Conservation (phyloP, 2,888 invertebrate genomes). For the Plebejus argus region DNA sequence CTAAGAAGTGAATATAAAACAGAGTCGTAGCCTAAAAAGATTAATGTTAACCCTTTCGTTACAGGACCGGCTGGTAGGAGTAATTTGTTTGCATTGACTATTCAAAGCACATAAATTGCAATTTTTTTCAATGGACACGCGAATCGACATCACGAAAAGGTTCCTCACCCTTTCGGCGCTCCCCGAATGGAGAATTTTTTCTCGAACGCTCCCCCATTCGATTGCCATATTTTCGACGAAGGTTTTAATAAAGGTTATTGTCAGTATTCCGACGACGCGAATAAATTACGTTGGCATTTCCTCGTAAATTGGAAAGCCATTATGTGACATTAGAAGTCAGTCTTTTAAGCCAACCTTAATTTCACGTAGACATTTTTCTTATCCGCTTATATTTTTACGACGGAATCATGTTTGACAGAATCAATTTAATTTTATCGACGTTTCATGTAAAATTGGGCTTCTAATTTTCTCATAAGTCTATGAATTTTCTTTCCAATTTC, state of each 20-base stretch:
- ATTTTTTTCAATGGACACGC: constrained; percentile 62
- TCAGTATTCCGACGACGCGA: constrained; percentile 42
- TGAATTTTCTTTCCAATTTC: not conserved
- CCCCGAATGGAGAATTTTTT: constrained; percentile 40
- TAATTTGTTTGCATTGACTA: constrained; percentile 65
- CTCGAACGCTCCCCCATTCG: constrained; percentile 45
- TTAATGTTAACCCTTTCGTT: constrained; percentile 28
- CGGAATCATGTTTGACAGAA: constrained; percentile 29
- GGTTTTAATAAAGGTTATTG: constrained; percentile 47
- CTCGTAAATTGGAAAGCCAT: constrained; percentile 43
- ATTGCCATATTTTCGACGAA: constrained; percentile 47
- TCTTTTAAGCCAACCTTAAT: constrained; percentile 40
- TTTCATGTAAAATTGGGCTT: constrained; percentile 22
- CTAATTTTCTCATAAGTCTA: not conserved
- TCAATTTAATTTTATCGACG: constrained; percentile 30
- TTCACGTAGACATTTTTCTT: constrained; percentile 34
- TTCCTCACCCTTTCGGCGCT: constrained; percentile 43
- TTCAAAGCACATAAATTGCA: constrained; percentile 65
- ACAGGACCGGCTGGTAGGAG: constrained; percentile 44
- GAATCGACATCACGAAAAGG: constrained; percentile 66
- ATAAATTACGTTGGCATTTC: constrained; percentile 42
- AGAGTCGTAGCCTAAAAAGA: not conserved
- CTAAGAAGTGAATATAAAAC: no score
- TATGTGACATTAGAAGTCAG: constrained; percentile 41
- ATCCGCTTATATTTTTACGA: constrained; percentile 33